Percentiles rank a stretch among this genome's conserved stretches.
These are phyloP conservation scores for Siphonodentalium dalli DNA, from an alignment of 2,888 invertebrate species.

Conservation along the genomic window DNA sequence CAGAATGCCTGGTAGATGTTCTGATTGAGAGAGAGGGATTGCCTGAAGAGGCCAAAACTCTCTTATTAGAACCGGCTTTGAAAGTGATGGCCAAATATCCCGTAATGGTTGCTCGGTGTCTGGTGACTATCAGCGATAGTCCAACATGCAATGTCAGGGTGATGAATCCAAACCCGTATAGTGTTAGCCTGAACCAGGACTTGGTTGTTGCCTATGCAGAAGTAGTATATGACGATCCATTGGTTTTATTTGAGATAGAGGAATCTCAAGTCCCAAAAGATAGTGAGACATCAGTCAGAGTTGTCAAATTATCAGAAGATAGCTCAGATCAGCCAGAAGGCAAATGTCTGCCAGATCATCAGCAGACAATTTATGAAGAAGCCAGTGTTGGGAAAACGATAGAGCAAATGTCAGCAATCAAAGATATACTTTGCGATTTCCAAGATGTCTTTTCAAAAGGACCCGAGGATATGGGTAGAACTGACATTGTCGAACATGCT, in stretches of 20 bases:
- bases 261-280: background rate
- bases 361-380: background rate
- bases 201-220: too few relatives aligned
- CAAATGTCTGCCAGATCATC: background rate
- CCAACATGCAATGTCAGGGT: slow-evolving; percentile 2
- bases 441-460: too few relatives aligned
- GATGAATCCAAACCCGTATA: background rate
- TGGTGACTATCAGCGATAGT: background rate
- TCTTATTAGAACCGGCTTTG: background rate
- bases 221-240: background rate
- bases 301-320: background rate
- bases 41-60: background rate
- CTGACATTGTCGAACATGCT: background rate
- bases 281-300: background rate
- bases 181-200: too few relatives aligned
- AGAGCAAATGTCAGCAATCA: background rate
- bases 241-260: background rate
- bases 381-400: background rate
- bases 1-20: too few relatives aligned
- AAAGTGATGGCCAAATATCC: background rate
- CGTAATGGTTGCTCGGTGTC: background rate
- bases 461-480: background rate
- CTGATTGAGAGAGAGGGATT: background rate
- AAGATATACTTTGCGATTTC: background rate
- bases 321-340: background rate